Evolutionary conservation across 2,113 vertebrate genomes (phyloP).

Genomic region (Eonycteris spelaea): DNA sequence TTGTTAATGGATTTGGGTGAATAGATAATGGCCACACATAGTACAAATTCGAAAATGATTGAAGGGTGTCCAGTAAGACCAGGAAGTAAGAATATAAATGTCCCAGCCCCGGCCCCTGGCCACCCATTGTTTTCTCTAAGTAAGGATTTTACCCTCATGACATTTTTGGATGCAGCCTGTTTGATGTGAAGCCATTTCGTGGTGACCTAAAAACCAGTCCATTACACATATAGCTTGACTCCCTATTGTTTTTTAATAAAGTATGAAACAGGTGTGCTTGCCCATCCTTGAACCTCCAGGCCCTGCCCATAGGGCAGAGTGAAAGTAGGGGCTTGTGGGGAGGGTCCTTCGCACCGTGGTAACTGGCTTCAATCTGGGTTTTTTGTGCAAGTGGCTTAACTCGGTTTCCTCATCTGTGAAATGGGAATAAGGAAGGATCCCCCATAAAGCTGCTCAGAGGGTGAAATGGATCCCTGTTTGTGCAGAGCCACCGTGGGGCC

Average conservation of each 20-base stretch:
- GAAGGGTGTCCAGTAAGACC: neutral
- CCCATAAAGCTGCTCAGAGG: neutral
- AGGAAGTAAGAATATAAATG: neutral
- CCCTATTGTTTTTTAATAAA: neutral
- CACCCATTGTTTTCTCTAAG: neutral
- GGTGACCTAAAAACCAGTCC: neutral
- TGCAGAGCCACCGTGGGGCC: neutral
- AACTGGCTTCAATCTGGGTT: neutral
- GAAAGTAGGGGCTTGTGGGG: neutral
- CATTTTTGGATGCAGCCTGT: neutral
- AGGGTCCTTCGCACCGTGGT: neutral
- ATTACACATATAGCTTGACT: neutral
- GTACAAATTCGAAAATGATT: neutral
- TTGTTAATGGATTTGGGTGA: neutral
- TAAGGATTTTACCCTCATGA: neutral
- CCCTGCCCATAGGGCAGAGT: neutral
- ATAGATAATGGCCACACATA: neutral
- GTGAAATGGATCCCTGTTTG: neutral
- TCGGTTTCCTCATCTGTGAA: neutral
- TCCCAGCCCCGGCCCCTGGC: neutral
- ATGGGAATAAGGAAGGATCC: neutral
- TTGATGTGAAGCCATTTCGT: neutral
- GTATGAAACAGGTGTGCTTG: neutral
- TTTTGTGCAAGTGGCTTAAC: neutral
- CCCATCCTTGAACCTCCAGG: neutral